Percentiles rank a stretch among this genome's conserved stretches.
These are phyloP conservation scores for Diarsia brunnea DNA, from an alignment of 2,888 invertebrate species.

Conservation along the genomic window DNA sequence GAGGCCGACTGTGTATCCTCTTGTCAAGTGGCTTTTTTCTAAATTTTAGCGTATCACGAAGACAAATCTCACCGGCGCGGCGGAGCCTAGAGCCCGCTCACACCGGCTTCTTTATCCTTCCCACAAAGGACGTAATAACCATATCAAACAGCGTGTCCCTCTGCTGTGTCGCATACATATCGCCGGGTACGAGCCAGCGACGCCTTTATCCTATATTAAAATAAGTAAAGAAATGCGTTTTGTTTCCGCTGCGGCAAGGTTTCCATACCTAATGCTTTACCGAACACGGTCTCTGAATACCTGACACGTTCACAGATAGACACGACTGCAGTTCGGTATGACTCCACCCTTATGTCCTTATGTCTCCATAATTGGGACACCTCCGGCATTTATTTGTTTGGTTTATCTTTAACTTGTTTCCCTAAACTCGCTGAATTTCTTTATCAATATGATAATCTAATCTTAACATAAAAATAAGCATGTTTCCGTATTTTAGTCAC, in stretches of 20 bases:
- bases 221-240: slow-evolving; percentile 87
- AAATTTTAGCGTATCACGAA: slow-evolving; percentile 89
- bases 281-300: slow-evolving; percentile 77
- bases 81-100: slow-evolving; percentile 78
- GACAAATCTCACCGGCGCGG: slow-evolving; percentile 87
- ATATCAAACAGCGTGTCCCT: slow-evolving; percentile 90
- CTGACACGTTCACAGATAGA: slow-evolving; percentile 70
- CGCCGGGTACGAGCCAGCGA: slow-evolving; percentile 74
- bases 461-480: slow-evolving; percentile 43
- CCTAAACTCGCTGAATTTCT: slow-evolving; percentile 45
- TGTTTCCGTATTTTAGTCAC: slow-evolving; percentile 65
- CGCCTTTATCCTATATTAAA: slow-evolving; percentile 85
- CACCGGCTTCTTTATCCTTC: slow-evolving; percentile 85
- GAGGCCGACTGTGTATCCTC: slow-evolving; percentile 78
- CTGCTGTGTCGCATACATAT: slow-evolving; percentile 89
- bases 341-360: slow-evolving; percentile 44
- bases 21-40: slow-evolving; percentile 75
- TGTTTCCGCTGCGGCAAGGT: slow-evolving; percentile 83
- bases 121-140: slow-evolving; percentile 90
- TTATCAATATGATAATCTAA: slow-evolving; percentile 63
- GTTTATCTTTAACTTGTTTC: slow-evolving; percentile 50
- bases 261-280: slow-evolving; percentile 84
- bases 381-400: slow-evolving; percentile 57
- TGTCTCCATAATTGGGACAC: slow-evolving; percentile 53
- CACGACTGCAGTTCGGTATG: slow-evolving; percentile 35